A percentile compares a stretch with the other conserved stretches of the same genome.
Evolutionary conservation across 2,113 vertebrate genomes (phyloP).

Genomic region (Madoqua kirkii): DNA sequence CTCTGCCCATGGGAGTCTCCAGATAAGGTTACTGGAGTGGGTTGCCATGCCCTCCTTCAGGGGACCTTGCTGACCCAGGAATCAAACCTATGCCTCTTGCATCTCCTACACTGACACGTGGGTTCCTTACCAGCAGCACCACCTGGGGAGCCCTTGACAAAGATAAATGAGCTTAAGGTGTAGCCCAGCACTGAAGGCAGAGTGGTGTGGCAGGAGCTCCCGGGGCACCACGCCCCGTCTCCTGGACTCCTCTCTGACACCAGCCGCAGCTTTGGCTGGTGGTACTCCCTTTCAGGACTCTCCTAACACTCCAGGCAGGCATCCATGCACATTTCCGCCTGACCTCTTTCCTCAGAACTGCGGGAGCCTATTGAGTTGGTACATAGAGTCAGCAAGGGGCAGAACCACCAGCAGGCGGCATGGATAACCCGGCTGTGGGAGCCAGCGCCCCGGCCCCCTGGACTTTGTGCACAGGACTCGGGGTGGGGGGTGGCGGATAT

Average conservation of each 20-base stretch:
- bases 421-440: background rate
- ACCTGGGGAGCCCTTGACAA: background rate
- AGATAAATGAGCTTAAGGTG: background rate
- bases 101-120: background rate
- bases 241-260: background rate
- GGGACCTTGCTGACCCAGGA: background rate
- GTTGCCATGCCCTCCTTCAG: background rate
- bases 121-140: background rate
- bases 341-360: background rate
- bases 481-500: accelerated
- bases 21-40: background rate
- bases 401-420: background rate
- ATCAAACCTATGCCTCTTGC: background rate
- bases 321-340: background rate
- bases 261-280: background rate
- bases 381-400: background rate
- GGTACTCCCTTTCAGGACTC: background rate
- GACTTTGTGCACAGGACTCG: background rate
- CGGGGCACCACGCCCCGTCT: accelerated
- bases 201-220: accelerated
- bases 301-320: background rate
- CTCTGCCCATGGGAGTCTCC: background rate
- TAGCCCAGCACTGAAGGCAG: background rate
- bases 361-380: background rate
- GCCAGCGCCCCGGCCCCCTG: background rate